A percentile compares a stretch with the other conserved stretches of the same genome.
phyloP scores from a whole-genome alignment of 2,888 invertebrate species.

The Oscheius sp. region DNA sequence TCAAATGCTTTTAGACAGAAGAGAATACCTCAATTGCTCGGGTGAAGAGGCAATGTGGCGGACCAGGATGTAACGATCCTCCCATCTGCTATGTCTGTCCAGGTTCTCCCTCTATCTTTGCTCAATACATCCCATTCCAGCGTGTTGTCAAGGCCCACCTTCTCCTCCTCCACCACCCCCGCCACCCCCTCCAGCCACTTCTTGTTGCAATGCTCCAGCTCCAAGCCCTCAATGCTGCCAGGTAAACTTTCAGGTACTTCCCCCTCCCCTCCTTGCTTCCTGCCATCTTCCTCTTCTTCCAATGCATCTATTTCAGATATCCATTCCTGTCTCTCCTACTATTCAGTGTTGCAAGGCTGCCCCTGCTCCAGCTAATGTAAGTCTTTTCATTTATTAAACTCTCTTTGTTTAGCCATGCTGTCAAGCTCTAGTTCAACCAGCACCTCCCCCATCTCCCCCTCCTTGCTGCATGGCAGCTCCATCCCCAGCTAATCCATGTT shows the following conservation, averaged over 20 bases:
- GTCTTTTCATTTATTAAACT: constrained; percentile 47
- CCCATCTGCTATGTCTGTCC: constrained; percentile 25
- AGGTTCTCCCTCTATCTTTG: no score
- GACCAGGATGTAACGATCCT: constrained; percentile 14
- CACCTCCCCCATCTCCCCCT: constrained; percentile 37
- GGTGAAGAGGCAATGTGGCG: constrained; percentile 19
- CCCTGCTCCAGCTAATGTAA: constrained; percentile 51
- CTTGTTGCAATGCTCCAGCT: constrained; percentile 43
- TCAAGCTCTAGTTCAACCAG: constrained; percentile 20
- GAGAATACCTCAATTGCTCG: constrained; percentile 2
- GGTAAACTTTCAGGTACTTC: constrained; percentile 22
- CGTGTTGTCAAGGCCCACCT: constrained; percentile 5
- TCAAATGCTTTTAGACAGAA: neutral
- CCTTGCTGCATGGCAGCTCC: constrained; percentile 47
- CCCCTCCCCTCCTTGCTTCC: no score
- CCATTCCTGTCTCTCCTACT: constrained; percentile 34
- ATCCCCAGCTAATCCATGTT: constrained; percentile 53
- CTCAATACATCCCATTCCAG: no score
- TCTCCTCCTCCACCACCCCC: constrained; percentile 31
- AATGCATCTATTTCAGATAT: constrained; percentile 8
- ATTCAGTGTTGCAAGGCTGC: constrained; percentile 45
- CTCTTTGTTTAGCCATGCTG: no score
- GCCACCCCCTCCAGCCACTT: constrained; percentile 3
- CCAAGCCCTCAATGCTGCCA: constrained; percentile 45
- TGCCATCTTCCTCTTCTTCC: neutral